Conservation (phyloP, 2,888 invertebrate genomes). For the Chrysotoxum bicinctum region DNA sequence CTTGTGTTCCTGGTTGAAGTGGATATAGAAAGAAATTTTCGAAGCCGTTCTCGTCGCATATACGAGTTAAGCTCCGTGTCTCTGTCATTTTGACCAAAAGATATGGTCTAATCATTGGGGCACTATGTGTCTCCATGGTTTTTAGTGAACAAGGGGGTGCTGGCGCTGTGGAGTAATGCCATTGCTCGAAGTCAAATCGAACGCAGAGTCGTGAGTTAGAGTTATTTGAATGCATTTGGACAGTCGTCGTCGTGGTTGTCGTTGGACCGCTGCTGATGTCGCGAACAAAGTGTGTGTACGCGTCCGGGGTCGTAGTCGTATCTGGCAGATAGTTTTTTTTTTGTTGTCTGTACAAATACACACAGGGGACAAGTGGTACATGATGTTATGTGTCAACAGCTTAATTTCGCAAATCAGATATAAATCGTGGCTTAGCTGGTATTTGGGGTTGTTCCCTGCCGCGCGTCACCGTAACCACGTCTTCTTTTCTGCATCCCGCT, state of each 20-base stretch:
- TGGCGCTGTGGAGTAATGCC: slow-evolving; percentile 3
- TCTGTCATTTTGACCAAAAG: slow-evolving; percentile 71
- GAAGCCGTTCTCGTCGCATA: neutral
- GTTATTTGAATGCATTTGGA: slow-evolving; percentile 70
- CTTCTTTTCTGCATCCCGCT: slow-evolving; percentile 42
- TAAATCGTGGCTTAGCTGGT: slow-evolving; percentile 69
- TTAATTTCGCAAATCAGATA: slow-evolving; percentile 78
- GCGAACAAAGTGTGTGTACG: slow-evolving; percentile 57
- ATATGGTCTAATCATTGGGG: slow-evolving; percentile 69
- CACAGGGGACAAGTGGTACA: slow-evolving; percentile 79
- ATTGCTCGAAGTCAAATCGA: slow-evolving; percentile 66
- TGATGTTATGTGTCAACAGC: slow-evolving; percentile 81
- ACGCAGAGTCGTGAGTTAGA: slow-evolving; percentile 73
- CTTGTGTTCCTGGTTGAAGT: slow-evolving; percentile 53
- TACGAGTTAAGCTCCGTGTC: slow-evolving; percentile 55
- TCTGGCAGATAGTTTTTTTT: slow-evolving; percentile 42
- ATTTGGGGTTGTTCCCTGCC: slow-evolving; percentile 41
- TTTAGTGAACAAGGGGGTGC: neutral
- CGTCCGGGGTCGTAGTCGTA: slow-evolving; percentile 57
- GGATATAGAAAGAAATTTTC: slow-evolving; percentile 1
- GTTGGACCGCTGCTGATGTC: slow-evolving; percentile 7
- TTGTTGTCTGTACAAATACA: slow-evolving; percentile 36
- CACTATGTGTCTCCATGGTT: slow-evolving; percentile 45
- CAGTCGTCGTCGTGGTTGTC: slow-evolving; percentile 44
- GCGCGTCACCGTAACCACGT: neutral